These are phyloP conservation scores for Champsocephalus gunnari DNA, from an alignment of 2,797 vertebrate species.

Conservation along the genomic window DNA sequence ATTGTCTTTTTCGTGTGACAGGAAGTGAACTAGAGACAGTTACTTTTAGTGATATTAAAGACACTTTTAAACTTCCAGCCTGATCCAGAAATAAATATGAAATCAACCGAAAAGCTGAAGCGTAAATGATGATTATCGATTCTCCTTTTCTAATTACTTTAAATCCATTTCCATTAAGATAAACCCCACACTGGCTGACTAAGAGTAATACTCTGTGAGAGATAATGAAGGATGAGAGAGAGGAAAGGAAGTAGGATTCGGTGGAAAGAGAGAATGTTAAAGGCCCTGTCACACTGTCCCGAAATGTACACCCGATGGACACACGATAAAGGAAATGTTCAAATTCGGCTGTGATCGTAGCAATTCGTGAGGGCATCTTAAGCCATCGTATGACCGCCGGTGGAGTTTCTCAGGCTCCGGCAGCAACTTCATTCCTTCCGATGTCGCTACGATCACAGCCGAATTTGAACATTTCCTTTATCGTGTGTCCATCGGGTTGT, in stretches of 20 bases:
- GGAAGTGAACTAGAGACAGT: not conserved
- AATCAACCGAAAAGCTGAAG: conserved; percentile 16
- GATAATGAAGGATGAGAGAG: conserved; percentile 15
- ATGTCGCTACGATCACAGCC: too few species aligned
- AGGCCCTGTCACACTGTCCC: too few species aligned
- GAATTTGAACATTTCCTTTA: too few species aligned
- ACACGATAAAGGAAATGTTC: too few species aligned
- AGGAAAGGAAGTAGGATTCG: conserved; percentile 2
- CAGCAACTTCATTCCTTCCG: too few species aligned
- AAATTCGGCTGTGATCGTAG: too few species aligned
- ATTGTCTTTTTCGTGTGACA: too few species aligned
- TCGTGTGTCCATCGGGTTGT: too few species aligned
- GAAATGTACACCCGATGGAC: too few species aligned
- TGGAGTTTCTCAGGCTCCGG: too few species aligned
- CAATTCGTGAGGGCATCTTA: too few species aligned
- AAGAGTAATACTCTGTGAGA: conserved; percentile 4
- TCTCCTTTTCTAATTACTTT: conserved; percentile 11
- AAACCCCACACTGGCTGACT: not conserved
- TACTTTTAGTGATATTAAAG: not conserved
- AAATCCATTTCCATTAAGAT: conserved; percentile 30
- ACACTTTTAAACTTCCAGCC: not conserved
- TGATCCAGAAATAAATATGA: not conserved
- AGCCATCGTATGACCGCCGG: too few species aligned
- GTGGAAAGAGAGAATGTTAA: conserved; percentile 3
- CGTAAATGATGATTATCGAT: conserved; percentile 30